Base-by-base conservation (phyloP, 2,113 vertebrate species). In the Ciconia boyciana region DNA sequence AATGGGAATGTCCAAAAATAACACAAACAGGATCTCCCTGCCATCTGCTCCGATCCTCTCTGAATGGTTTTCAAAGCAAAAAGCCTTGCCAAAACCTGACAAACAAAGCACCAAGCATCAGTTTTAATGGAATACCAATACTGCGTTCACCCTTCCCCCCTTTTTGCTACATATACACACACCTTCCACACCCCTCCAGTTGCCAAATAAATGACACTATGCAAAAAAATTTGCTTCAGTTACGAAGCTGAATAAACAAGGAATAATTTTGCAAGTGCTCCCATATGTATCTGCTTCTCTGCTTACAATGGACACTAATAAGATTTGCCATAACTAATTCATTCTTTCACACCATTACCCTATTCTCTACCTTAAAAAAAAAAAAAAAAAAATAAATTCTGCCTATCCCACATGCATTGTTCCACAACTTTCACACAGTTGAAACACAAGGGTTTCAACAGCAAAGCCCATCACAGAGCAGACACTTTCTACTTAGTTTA, bases 271-370 rank as follows among this genome's bases (percentile, higher is more conserved):
- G 97, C 96, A 97, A 97, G 89, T 95, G 87, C 83, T 97, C 97
- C 96, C 98, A 97, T 98, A 97, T 97, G 97, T 96, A 96, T 96
- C 93, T 80, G 92, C 88, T 95, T 97, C 93, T 96, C 92, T 91
- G 76, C 90, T 96, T 96, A 98, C 97, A 98, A 98, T 94, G 96
- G 97, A 95, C 93, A 96, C 97, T 98, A 98, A 98, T 95, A 94
- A 98, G 98, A 98, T 98, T 98, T 98, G 97, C 98, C 97, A 98
- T 96, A 97, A 96, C 97, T 98, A 98, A 98, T 98, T 98, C 96
- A 93, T 94, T 97, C 98, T 98, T 98, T 98, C 96, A 98, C 96
- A 97, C 92, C 82, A 82, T 39, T 91, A 94, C 74, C 60, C 94
- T 96, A 81, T 91, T 93, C 89, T 92, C 78, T 88, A 94, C 87